Conservation (phyloP, 2,888 invertebrate genomes). For the Synergus laeviventris region DNA sequence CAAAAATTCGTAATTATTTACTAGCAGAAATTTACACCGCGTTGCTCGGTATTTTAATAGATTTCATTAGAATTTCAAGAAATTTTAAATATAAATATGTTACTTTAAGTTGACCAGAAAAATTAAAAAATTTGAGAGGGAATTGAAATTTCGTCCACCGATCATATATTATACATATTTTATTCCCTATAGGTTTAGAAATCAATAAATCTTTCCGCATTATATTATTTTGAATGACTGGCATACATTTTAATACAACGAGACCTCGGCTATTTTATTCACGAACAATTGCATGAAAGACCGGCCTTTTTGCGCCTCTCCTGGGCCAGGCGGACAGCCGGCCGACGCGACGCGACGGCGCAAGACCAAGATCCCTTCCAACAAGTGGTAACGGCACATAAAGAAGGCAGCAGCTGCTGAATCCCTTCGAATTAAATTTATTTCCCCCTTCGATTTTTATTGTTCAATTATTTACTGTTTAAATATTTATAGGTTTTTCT, state of each 20-base stretch:
- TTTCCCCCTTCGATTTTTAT: background rate
- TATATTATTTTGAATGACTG: background rate
- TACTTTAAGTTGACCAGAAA: too few relatives aligned
- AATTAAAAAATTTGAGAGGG: too few relatives aligned
- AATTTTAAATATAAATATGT: too few relatives aligned
- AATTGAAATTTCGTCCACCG: too few relatives aligned
- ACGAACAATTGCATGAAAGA: conserved; percentile 26
- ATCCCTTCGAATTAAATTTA: conserved; percentile 10
- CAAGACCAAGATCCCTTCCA: background rate
- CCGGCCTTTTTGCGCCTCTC: background rate
- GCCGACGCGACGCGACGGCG: background rate
- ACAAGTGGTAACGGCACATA: conserved; percentile 21
- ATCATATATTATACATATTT: background rate
- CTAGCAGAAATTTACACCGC: too few relatives aligned
- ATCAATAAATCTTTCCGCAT: conserved; percentile 2
- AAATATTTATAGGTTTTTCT: background rate
- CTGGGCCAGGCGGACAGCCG: background rate
- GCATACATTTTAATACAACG: background rate
- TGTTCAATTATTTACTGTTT: background rate
- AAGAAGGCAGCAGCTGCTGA: conserved; percentile 20
- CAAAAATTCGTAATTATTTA: too few relatives aligned
- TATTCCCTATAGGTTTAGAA: background rate
- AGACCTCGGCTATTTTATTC: conserved; percentile 15
- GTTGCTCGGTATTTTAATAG: too few relatives aligned
- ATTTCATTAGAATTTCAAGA: too few relatives aligned